Percentiles rank a stretch among this genome's conserved stretches.
Evolutionary conservation across 2,888 invertebrate species (phyloP).

Genomic region (Carterocephalus palaemon): DNA sequence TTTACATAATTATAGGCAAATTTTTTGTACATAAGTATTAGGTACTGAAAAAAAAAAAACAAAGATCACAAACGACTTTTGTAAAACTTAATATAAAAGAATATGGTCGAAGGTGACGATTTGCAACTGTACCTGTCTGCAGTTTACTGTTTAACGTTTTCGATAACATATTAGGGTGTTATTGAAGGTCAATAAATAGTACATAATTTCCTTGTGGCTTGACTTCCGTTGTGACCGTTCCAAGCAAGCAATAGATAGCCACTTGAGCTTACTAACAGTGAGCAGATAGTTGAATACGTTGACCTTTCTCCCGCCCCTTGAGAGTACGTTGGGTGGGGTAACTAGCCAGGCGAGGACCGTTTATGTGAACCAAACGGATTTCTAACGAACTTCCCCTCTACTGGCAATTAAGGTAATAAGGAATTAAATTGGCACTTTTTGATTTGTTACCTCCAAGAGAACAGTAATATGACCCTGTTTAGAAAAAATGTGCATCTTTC

Average conservation of each 20-base stretch:
- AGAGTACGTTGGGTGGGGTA: slow-evolving; percentile 37
- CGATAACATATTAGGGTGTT: background rate
- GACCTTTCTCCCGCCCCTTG: slow-evolving; percentile 58
- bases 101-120: too few species aligned
- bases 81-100: too few species aligned
- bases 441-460: too few species aligned
- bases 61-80: too few species aligned
- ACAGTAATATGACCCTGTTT: too few species aligned
- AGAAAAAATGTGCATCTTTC: too few species aligned
- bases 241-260: slow-evolving; percentile 39
- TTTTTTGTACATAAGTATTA: too few species aligned
- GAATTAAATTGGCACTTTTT: background rate
- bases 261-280: slow-evolving; percentile 37
- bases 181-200: slow-evolving; percentile 5
- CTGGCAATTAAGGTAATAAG: slow-evolving; percentile 8
- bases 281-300: slow-evolving; percentile 62
- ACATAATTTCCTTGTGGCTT: slow-evolving; percentile 17
- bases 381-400: slow-evolving; percentile 44
- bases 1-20: too few species aligned
- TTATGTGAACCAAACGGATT: slow-evolving; percentile 47
- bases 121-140: too few species aligned
- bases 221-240: slow-evolving; percentile 35
- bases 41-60: too few species aligned
- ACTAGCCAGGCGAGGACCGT: slow-evolving; percentile 43
- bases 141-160: too few species aligned